Conservation (phyloP, 2,888 invertebrate genomes). For the Drosophila pseudotakahashii region DNA sequence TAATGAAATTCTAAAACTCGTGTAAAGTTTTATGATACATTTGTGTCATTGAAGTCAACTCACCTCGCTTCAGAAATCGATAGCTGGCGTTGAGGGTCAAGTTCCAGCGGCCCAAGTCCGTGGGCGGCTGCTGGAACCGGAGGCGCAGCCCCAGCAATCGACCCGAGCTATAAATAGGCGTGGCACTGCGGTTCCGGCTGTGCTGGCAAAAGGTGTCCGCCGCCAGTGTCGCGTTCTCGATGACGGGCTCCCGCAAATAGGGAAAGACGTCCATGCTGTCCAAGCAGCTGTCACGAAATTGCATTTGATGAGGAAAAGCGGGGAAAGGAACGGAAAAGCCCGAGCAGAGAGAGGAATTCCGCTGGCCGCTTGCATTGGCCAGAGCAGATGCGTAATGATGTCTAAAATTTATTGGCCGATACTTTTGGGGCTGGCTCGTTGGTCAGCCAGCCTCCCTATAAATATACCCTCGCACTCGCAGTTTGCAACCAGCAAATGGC, state of each 20-base stretch:
- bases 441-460: conserved; percentile 56
- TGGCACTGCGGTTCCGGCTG: conserved; percentile 62
- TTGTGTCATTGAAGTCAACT: conserved; percentile 21
- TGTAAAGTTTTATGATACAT: neutral
- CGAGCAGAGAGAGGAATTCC: conserved; percentile 2
- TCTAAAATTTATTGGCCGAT: conserved; percentile 78
- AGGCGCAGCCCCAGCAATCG: conserved; percentile 78
- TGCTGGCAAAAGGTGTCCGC: conserved; percentile 82
- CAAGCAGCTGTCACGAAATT: conserved; percentile 79
- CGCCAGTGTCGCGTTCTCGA: conserved; percentile 81
- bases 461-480: conserved; percentile 44
- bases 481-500: conserved; percentile 26
- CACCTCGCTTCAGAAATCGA: conserved; percentile 82
- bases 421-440: conserved; percentile 71
- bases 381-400: conserved; percentile 63
- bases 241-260: conserved; percentile 83
- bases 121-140: conserved; percentile 71
- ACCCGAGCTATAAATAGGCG: conserved; percentile 81
- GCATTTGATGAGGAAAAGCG: neutral
- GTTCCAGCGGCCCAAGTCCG: conserved; percentile 48
- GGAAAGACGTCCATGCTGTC: conserved; percentile 84
- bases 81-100: conserved; percentile 78
- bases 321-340: neutral
- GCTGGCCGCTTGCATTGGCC: conserved; percentile 28
- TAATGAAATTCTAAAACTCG: neutral